Evolutionary conservation across 1,140 invertebrate species (phyloP).

Genomic region (Drosophila pruinosa): DNA sequence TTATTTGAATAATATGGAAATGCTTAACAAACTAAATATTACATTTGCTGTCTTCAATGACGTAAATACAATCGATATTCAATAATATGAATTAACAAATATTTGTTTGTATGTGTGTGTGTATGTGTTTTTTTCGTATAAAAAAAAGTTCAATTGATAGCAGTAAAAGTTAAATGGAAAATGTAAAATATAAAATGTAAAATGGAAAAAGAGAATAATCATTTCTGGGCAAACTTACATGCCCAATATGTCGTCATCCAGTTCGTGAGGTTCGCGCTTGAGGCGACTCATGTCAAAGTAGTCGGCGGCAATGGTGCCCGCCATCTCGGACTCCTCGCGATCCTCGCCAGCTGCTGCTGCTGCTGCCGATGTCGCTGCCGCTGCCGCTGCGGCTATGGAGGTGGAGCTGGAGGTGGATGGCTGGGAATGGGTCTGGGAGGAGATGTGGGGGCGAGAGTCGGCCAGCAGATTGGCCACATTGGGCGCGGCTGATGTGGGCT

Average conservation of each 20-base stretch:
- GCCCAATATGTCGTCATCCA: conserved; percentile 49
- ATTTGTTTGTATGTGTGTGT: neutral
- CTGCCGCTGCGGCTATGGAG: neutral
- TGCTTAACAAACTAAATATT: neutral
- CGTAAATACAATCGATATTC: neutral
- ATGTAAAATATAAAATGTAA: neutral
- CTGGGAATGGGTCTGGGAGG: neutral
- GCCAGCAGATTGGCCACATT: conserved; percentile 23
- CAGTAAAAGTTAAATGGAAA: neutral
- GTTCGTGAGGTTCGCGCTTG: conserved; percentile 56
- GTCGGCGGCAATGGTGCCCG: conserved; percentile 61
- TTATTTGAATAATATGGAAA: conserved; percentile 15
- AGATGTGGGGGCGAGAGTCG: neutral
- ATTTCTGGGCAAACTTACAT: conserved; percentile 24
- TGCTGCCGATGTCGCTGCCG: neutral
- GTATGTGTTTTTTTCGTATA: neutral
- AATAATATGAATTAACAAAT: neutral
- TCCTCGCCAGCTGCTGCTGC: neutral
- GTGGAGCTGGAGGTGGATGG: no score
- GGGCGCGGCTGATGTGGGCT: neutral
- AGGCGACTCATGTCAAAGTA: conserved; percentile 44
- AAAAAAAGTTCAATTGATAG: neutral
- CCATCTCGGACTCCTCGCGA: conserved; percentile 18
- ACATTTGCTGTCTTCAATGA: conserved; percentile 6
- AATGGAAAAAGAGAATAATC: neutral